phyloP scores from a whole-genome alignment of 2,797 vertebrate genomes.

The Sebastiscus tertius region DNA sequence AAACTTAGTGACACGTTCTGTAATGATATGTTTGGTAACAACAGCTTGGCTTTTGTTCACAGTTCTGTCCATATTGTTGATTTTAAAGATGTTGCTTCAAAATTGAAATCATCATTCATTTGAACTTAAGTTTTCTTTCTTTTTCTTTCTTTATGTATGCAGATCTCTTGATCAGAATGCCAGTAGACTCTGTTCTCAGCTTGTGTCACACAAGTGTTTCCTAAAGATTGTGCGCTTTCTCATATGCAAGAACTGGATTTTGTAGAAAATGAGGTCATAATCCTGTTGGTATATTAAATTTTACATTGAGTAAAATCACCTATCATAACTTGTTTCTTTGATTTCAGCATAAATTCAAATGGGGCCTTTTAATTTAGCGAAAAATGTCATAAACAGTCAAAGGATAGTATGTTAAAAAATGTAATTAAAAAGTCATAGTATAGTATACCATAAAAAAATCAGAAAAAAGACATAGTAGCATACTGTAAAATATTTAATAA shows the following conservation, averaged over 20 bases:
- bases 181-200: neutral
- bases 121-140: neutral
- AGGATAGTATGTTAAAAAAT: neutral
- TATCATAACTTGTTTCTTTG: neutral
- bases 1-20: neutral
- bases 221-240: neutral
- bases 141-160: neutral
- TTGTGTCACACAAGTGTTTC: neutral
- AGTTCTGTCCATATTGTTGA: neutral
- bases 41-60: neutral
- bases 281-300: neutral
- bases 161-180: neutral
- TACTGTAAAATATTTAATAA: neutral
- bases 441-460: too few relatives aligned
- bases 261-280: neutral
- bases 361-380: neutral
- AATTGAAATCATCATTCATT: neutral
- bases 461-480: too few relatives aligned
- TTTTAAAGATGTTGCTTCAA: neutral
- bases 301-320: neutral
- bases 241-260: neutral
- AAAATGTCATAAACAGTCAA: neutral
- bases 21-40: neutral
- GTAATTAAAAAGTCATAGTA: neutral
- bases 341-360: neutral